Evolutionary conservation across 2,113 vertebrate species (phyloP).

Genomic region (Sylvicapra grimmia): DNA sequence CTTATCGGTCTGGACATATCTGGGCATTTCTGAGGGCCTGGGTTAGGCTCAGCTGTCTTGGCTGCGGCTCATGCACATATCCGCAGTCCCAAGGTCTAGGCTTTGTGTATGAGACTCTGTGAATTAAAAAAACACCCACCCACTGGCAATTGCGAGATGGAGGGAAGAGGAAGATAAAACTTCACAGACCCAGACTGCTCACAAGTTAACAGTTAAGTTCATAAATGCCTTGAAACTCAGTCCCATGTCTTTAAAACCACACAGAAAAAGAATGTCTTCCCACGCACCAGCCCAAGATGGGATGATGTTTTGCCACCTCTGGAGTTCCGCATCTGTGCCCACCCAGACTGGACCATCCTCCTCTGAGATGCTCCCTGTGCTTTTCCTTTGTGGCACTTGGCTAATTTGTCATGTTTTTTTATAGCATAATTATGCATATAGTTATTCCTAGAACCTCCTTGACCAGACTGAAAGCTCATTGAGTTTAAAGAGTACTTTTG

Average conservation of each 20-base stretch:
- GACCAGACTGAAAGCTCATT: not conserved
- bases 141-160: not conserved
- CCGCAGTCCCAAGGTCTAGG: not conserved
- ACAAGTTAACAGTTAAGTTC: not conserved
- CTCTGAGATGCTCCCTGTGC: not conserved
- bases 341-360: not conserved
- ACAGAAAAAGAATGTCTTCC: not conserved
- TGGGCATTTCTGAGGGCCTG: not conserved
- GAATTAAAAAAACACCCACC: not conserved
- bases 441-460: not conserved
- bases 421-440: not conserved
- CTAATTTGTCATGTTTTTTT: not conserved
- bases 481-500: not conserved
- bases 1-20: not conserved
- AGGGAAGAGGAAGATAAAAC: not conserved
- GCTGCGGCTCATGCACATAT: fast-evolving
- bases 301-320: not conserved
- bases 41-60: not conserved
- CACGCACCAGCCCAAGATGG: not conserved
- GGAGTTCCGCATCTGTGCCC: not conserved
- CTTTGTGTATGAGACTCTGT: not conserved
- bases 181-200: not conserved
- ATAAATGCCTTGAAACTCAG: not conserved
- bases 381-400: not conserved
- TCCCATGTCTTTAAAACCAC: not conserved